phyloP scores from a whole-genome alignment of 2,797 vertebrate genomes.

The Siniperca undulata region DNA sequence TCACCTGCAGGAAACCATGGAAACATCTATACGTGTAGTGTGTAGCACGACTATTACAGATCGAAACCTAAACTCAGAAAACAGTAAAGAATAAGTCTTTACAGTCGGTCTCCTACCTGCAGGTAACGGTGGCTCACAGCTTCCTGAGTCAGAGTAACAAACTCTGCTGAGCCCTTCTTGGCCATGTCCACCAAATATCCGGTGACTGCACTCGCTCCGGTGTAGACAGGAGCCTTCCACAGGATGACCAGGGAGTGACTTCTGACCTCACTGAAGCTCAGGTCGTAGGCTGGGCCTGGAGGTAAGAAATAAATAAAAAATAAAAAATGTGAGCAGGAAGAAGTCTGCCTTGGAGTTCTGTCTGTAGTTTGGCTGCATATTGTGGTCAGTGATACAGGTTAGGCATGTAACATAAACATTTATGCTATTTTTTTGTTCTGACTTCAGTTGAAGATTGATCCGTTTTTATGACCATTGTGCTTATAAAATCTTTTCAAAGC shows the following conservation, averaged over 20 bases:
- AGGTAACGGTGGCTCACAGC: slow-evolving; percentile 86
- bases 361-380: neutral
- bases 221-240: slow-evolving; percentile 94
- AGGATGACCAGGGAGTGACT: slow-evolving; percentile 90
- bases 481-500: neutral
- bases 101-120: slow-evolving; percentile 82
- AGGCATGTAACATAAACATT: neutral
- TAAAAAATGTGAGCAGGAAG: neutral
- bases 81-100: neutral
- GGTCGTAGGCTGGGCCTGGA: slow-evolving; percentile 92
- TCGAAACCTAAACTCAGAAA: neutral
- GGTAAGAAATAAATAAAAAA: neutral
- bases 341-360: neutral
- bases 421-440: neutral
- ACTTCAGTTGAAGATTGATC: neutral
- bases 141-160: slow-evolving; percentile 86
- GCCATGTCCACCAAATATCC: slow-evolving; percentile 94
- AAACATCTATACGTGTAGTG: neutral
- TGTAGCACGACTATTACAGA: neutral
- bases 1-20: slow-evolving; percentile 82
- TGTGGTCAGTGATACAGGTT: neutral
- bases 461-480: neutral
- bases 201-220: slow-evolving; percentile 85
- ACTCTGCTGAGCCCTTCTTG: slow-evolving; percentile 88
- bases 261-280: slow-evolving; percentile 94